Evolutionary conservation across 2,888 invertebrate genomes (phyloP), one percentile per base, ranked within the genome.

Genomic region (Lymantria dispar): DNA sequence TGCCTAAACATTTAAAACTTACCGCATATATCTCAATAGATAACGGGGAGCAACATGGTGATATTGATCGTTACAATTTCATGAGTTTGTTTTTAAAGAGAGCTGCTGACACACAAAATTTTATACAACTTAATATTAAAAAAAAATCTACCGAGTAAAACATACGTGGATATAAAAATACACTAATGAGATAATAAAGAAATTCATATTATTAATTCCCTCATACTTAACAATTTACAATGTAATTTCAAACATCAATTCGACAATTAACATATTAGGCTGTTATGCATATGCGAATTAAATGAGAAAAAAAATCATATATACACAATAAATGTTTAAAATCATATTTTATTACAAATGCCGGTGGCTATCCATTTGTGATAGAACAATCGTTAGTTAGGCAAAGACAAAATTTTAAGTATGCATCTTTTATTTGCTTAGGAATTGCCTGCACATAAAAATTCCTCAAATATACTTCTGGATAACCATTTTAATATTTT

Each of bases 191-290:
- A 85, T 79, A 79, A 78, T 73, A 77, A 74, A 73, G 74, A 78
- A 80, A 83, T 78, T 76, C 78, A 83, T 83, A 74, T 40, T 38
- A 33, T 33, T 40, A 40, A 22, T 74, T 72, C 71, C 76, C 72
- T 78, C 78, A 77, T 74, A 74, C 79, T 80, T 83, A 85, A 85
- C 78, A 87, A 87, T 87, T 84, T 87, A 87, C 83, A 83, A 80
- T 76, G 77, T 74, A 75, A 78, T 77, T 83, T 77, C 70, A 75
- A 78, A 62, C 55, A 56, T 64, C 52, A 63, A 65, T 61, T 60
- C 54, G 66, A 67, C 55, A 56, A 57, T 51, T 49, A 64, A 68
- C 60, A 64, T 45, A 55, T 46, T 42, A 54, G 9, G 45, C 49
- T 56, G 53, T 49, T 57, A 54, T 50, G 58, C 56, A 40, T 54